Percentiles rank a stretch among this genome's conserved stretches.
Evolutionary conservation across 2,797 vertebrate species (phyloP).

Genomic region (Decapterus maruadsi): DNA sequence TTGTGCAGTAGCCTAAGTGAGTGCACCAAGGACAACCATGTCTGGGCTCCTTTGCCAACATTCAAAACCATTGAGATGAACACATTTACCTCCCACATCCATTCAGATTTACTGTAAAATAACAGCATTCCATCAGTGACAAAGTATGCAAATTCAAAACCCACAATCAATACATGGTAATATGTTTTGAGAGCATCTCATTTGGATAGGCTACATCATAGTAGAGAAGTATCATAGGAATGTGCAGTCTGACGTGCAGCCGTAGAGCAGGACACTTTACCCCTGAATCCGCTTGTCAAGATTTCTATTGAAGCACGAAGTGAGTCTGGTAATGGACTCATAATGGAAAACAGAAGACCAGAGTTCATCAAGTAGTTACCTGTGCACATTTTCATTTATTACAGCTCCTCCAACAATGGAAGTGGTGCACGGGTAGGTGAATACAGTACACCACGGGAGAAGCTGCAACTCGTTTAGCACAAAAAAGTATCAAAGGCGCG

Average conservation of each 20-base stretch:
- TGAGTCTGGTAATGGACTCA: neutral
- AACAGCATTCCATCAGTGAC: neutral
- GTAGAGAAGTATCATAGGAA: neutral
- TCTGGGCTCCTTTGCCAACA: constrained; percentile 26
- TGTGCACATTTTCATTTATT: constrained; percentile 28
- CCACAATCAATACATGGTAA: neutral
- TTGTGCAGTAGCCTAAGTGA: constrained; percentile 2
- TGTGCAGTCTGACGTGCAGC: neutral
- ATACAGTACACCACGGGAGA: constrained; percentile 8
- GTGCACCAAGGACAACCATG: constrained; percentile 36
- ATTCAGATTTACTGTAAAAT: neutral
- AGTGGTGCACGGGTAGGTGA: neutral
- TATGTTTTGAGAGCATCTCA: neutral
- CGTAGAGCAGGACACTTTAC: neutral
- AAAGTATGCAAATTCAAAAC: neutral
- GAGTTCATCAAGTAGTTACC: constrained; percentile 2
- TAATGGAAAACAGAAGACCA: neutral
- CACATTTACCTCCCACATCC: neutral
- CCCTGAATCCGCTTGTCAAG: neutral
- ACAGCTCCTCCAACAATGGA: constrained; percentile 9
- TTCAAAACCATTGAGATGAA: neutral
- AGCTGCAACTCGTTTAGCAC: constrained; percentile 24
- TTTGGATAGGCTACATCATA: too few species aligned
- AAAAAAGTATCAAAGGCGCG: constrained; percentile 31
- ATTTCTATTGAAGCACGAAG: neutral